A percentile compares a stretch with the other conserved stretches of the same genome.
These are phyloP conservation scores for Dryobates pubescens DNA, from an alignment of 2,797 vertebrate species.

Conservation along the genomic window DNA sequence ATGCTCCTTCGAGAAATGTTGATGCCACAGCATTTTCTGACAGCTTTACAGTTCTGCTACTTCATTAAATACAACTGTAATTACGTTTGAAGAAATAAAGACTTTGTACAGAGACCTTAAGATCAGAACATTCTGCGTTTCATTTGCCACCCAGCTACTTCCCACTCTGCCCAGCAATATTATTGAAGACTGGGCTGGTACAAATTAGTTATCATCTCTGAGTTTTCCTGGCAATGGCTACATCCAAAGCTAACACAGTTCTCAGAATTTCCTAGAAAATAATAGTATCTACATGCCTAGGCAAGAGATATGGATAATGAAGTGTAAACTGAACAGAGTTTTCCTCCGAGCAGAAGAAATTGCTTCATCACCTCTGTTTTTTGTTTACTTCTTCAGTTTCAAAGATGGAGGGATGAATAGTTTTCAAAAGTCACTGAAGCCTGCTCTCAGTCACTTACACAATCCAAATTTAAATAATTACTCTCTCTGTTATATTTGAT, in stretches of 20 bases:
- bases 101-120: background rate
- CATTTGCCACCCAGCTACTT: background rate
- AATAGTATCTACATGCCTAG: background rate
- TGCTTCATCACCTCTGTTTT: background rate
- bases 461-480: background rate
- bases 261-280: background rate
- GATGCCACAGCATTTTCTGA: slow-evolving; percentile 41
- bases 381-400: background rate
- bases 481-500: background rate
- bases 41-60: slow-evolving; percentile 36
- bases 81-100: background rate
- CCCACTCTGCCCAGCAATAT: background rate
- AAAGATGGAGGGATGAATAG: background rate
- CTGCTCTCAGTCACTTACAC: background rate
- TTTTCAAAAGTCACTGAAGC: background rate
- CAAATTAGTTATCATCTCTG: background rate
- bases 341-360: background rate
- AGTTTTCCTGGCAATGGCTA: background rate
- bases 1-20: slow-evolving; percentile 47
- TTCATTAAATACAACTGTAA: slow-evolving; percentile 46
- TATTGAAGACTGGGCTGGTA: background rate
- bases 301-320: background rate
- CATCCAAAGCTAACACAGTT: background rate
- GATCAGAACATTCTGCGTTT: background rate
- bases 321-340: background rate